Percentiles rank a stretch among this genome's conserved stretches.
Evolutionary conservation across 2,113 vertebrate species (phyloP).

Genomic region (Xenopus laevis): DNA sequence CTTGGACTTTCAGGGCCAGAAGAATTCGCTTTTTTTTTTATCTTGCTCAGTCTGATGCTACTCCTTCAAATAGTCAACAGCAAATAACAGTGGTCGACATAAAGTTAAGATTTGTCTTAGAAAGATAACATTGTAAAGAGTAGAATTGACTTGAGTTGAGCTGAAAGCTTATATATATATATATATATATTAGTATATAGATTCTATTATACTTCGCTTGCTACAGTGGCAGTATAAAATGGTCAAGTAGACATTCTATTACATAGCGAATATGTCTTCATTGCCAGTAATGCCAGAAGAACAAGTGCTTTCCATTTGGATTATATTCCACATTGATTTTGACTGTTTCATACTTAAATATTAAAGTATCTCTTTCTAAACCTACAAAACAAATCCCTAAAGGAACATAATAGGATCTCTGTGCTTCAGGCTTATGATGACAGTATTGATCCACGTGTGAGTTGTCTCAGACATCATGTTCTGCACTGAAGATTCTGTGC

Average conservation of each 20-base stretch:
- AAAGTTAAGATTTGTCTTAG: neutral
- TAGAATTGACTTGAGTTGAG: neutral
- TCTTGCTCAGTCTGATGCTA: no score
- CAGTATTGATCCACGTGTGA: conserved; percentile 31
- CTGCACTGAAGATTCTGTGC: conserved; percentile 27
- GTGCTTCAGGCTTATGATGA: conserved; percentile 41
- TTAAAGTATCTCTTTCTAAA: conserved; percentile 35
- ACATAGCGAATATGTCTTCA: neutral
- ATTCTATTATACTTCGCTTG: neutral
- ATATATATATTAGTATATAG: neutral
- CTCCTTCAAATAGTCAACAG: neutral
- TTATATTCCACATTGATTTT: conserved; percentile 32
- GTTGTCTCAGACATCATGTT: conserved; percentile 36
- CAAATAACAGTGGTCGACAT: neutral
- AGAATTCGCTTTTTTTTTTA: no score
- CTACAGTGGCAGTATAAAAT: neutral
- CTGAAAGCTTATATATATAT: neutral
- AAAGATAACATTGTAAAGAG: neutral
- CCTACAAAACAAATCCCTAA: conserved; percentile 40
- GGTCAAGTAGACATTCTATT: conserved; percentile 5
- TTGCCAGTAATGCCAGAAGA: conserved; percentile 6
- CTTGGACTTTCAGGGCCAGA: no score
- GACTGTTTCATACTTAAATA: conserved; percentile 34
- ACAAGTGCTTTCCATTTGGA: conserved; percentile 19
- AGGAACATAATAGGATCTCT: conserved; percentile 41